Evolutionary conservation across 2,113 vertebrate genomes (phyloP).

Genomic region (Xenopus laevis): DNA sequence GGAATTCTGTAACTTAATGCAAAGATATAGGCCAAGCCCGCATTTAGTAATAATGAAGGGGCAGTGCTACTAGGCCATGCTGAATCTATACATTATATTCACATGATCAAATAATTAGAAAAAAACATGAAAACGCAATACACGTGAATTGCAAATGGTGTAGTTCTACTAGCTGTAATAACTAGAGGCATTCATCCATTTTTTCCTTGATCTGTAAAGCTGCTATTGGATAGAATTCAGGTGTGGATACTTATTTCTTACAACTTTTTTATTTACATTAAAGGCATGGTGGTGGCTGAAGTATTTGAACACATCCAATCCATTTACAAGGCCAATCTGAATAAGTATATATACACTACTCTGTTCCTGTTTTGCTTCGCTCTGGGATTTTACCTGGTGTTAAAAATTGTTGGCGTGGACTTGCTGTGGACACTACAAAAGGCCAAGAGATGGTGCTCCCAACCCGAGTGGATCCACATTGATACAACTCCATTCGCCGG

Average conservation of each 20-base stretch:
- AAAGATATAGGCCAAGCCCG: too few species aligned
- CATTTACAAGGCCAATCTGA: slow-evolving; percentile 84
- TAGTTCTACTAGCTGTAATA: too few species aligned
- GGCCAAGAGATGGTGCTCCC: slow-evolving; percentile 80
- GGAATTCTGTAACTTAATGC: too few species aligned
- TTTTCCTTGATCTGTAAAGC: too few species aligned
- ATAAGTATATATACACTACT: slow-evolving; percentile 73
- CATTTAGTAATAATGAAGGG: too few species aligned
- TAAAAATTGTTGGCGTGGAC: slow-evolving; percentile 81
- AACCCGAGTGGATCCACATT: slow-evolving; percentile 86
- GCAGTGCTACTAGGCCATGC: too few species aligned
- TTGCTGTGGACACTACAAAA: slow-evolving; percentile 91
- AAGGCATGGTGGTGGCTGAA: slow-evolving; percentile 88
- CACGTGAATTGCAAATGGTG: too few species aligned
- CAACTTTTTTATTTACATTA: not conserved
- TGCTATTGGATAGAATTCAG: too few species aligned
- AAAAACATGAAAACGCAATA: too few species aligned
- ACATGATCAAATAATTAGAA: too few species aligned
- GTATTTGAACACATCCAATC: slow-evolving; percentile 70
- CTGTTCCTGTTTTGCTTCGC: slow-evolving; percentile 83
- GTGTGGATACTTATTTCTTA: not conserved
- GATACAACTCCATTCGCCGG: slow-evolving; percentile 91
- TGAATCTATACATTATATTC: too few species aligned
- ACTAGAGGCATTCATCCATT: too few species aligned
- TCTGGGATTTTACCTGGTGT: slow-evolving; percentile 84